Evolutionary conservation across 37 sponge, comb jelly and placozoan species (phyloP), one percentile per base, ranked within the genome.

Genomic region (Ephydatia muelleri): DNA sequence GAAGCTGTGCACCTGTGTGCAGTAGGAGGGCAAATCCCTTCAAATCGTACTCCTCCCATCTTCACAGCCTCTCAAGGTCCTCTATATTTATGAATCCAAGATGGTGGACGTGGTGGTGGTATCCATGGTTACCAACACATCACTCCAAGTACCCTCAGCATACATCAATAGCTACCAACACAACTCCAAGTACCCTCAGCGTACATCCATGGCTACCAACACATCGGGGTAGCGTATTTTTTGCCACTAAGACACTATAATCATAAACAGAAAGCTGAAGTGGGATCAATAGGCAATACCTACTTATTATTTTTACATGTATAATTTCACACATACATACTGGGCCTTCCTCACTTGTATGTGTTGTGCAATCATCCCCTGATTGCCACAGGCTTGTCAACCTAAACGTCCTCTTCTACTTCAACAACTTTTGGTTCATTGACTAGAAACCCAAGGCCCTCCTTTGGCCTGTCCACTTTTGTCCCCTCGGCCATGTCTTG

Each of bases 51-150:
- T 91, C 30, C 75, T 32, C 28, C 92, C 88, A 0, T 31, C 64
- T 13, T 94, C 97, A 0, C 90, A 94, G 77, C 70, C 92, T 0
- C 90, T 96, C 75, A 91, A 73, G 47, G 73, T 92, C 4, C 88
- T 96, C 32, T 96, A 96, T 40, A 80, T 96, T 43, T 93, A 96
- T 65, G 95, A 96, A 74, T 96, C 95, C 16, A 96, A 94, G 67
- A 96, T 96, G 97, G 96, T 95, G 34, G 66, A 88, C 29, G 57
- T 11, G 4, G 47, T 43, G 57, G 9, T 13, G 19, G 19, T 57
- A 57, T n/a, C n/a, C n/a, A n/a, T n/a, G n/a, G n/a, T n/a, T n/a
- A n/a, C n/a, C n/a, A n/a, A n/a, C n/a, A n/a, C n/a, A n/a, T n/a
- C n/a, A n/a, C n/a, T n/a, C n/a, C n/a, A n/a, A n/a, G n/a, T n/a